Evolutionary conservation across 2,113 vertebrate species (phyloP).

Genomic region (Ciconia stormi): DNA sequence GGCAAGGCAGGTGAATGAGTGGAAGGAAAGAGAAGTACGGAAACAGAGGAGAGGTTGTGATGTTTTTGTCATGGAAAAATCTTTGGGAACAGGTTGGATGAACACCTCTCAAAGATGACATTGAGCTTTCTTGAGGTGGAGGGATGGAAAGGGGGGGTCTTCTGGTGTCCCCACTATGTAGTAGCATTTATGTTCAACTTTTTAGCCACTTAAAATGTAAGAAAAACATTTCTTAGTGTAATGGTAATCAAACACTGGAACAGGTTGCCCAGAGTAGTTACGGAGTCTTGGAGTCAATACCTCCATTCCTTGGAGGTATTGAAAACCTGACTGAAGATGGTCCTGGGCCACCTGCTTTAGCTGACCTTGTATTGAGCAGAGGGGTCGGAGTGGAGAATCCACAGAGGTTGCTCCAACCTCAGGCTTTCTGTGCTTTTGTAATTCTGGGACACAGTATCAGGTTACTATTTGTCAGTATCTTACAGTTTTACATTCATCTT

Average conservation of each 20-base stretch:
- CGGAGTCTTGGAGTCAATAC: background rate
- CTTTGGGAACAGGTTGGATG: background rate
- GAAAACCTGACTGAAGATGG: background rate
- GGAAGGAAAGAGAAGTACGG: background rate
- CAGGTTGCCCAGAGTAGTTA: background rate
- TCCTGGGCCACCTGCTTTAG: background rate
- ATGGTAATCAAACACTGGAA: background rate
- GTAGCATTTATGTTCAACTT: background rate
- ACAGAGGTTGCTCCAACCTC: background rate
- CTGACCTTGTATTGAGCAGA: background rate
- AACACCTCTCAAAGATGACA: background rate
- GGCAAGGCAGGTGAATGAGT: background rate
- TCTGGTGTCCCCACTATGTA: background rate
- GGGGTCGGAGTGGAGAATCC: background rate
- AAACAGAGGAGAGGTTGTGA: background rate
- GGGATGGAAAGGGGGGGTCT: background rate
- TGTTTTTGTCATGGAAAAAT: background rate
- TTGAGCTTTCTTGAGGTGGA: background rate
- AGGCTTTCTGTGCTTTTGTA: background rate
- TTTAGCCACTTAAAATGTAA: background rate
- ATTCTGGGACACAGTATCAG: background rate
- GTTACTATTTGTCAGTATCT: background rate
- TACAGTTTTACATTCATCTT: background rate
- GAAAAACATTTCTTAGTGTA: background rate
- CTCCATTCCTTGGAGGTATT: background rate